These are phyloP conservation scores for Ormyrus nitidulus DNA, from an alignment of 2,888 invertebrate species.

Conservation along the genomic window DNA sequence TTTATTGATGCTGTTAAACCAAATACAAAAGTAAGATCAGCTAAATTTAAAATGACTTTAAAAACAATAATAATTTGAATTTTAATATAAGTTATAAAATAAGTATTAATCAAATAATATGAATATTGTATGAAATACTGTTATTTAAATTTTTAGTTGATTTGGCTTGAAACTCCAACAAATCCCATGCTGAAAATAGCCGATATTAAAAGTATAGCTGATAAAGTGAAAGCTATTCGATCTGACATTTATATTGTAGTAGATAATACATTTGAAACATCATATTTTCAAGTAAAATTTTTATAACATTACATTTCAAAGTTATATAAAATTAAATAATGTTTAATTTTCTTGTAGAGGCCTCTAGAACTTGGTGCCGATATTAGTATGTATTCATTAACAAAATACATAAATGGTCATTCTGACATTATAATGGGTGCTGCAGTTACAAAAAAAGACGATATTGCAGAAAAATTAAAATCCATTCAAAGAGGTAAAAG, in stretches of 20 bases:
- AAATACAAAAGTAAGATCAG: conserved; percentile 88
- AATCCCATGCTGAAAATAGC: conserved; percentile 94
- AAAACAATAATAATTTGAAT: too few species aligned
- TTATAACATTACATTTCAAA: too few species aligned
- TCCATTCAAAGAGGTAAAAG: conserved; percentile 91
- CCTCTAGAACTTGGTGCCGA: conserved; percentile 95
- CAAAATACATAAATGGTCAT: conserved; percentile 99
- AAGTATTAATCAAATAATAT: too few species aligned
- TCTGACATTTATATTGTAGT: conserved; percentile 85
- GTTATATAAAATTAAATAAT: too few species aligned
- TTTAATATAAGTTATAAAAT: too few species aligned
- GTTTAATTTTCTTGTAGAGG: conserved; percentile 76
- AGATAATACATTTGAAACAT: conserved; percentile 95
- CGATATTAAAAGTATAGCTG: conserved; percentile 86
- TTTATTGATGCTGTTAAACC: conserved; percentile 84
- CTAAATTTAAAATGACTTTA: too few species aligned
- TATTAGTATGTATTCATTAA: conserved; percentile 92
- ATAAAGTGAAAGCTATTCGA: conserved; percentile 77
- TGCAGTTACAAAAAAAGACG: conserved; percentile 84
- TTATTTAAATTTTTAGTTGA: conserved; percentile 77
- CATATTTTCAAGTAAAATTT: conserved; percentile 84
- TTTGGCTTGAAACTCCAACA: conserved; percentile 98
- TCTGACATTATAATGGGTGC: conserved; percentile 98
- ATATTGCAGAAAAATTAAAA: conserved; percentile 83
- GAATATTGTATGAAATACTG: too few species aligned